Conservation (phyloP, 2,113 vertebrate genomes). For the Mobula hypostoma region DNA sequence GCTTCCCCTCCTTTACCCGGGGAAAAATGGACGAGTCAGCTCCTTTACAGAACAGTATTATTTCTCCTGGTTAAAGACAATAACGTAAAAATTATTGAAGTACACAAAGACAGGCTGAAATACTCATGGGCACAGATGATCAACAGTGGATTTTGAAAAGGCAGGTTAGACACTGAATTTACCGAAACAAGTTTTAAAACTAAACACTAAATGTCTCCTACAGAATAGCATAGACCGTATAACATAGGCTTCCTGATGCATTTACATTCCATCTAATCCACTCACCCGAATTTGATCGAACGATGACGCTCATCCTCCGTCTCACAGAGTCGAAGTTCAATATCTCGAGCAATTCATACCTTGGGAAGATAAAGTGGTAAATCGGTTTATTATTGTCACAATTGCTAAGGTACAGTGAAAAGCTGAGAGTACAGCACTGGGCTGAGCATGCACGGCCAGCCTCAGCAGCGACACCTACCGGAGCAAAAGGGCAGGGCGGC, state of each 20-base stretch:
- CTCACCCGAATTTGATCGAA: conserved; percentile 70
- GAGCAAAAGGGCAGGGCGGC: too few relatives aligned
- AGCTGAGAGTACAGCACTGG: too few relatives aligned
- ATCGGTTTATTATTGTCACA: too few relatives aligned
- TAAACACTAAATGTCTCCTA: not conserved
- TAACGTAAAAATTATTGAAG: conserved; percentile 37
- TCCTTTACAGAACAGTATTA: conserved; percentile 91
- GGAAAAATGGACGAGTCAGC: conserved; percentile 96
- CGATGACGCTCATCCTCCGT: conserved; percentile 91
- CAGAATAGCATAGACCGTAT: not conserved
- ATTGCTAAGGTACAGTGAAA: too few relatives aligned
- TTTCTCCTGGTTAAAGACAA: conserved; percentile 62
- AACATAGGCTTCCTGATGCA: not conserved
- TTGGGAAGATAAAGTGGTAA: conserved; percentile 44
- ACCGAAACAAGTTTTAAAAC: not conserved
- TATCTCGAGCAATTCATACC: conserved; percentile 83
- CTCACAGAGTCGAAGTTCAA: conserved; percentile 91
- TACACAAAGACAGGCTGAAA: not conserved
- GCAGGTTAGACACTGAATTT: not conserved
- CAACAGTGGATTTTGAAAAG: not conserved
- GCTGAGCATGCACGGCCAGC: too few relatives aligned
- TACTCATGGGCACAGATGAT: not conserved
- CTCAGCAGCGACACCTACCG: too few relatives aligned
- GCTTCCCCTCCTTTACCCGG: conserved; percentile 81
- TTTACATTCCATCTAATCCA: not conserved